Evolutionary conservation across 2,888 invertebrate species (phyloP), one percentile per base, ranked within the genome.

Genomic region (Pandemis cinnamomeana): DNA sequence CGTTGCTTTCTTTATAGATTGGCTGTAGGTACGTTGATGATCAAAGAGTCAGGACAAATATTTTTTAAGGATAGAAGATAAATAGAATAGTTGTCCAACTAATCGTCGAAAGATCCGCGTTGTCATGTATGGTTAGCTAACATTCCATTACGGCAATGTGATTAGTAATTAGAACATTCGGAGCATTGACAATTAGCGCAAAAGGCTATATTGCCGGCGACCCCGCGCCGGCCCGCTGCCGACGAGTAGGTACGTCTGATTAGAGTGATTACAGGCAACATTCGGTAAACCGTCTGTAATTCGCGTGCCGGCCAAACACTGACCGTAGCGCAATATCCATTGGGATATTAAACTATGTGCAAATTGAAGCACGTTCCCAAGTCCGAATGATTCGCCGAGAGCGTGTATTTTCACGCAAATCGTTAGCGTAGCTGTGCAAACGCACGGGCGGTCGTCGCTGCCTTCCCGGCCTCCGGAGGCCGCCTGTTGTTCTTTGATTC

Each of bases 311-410:
- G 48, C 73, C 73, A 73, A 73, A 73, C 73, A 73, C 48, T 53
- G 71, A 53, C 66, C 53, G 42, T 60, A 44, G 70, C 69, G 75
- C 72, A 72, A 70, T 71, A 75, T 72, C 72, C 73, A 73, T 73
- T 66, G 73, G 75, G 69, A 75, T 75, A 75, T 75, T 75, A 75
- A 75, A 75, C 75, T 71, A 72, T 72, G 76, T 76, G 72, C 75
- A 72, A 75, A 75, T 72, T 75, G 71, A 72, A 73, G 69, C 73
- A 69, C 69, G 73, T 64, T 69, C 36, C 69, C 73, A 73, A 73
- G 73, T 73, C 51, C 64, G 64, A 70, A 73, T 73, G 63, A 69
- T 73, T 66, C 69, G 66, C 69, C 51, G 69, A 70, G 66, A 70
- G 69, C 73, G 73, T 64, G 73, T 73, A 70, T 70, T 69, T 73